phyloP scores from a whole-genome alignment of 2,888 invertebrate genomes.

The Horisme vitalbata region DNA sequence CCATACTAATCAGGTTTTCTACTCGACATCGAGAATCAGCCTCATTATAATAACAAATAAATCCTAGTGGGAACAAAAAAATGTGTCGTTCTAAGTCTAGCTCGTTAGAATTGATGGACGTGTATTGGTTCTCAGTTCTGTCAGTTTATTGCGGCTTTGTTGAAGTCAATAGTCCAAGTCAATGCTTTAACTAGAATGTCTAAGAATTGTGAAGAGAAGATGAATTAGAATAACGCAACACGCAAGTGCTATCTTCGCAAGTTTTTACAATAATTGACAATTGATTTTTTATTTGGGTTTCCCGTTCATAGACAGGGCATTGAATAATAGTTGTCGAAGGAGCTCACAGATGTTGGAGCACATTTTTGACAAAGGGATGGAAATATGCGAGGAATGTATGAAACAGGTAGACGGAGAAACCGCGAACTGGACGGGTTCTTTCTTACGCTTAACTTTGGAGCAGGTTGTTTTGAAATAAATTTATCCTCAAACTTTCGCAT shows the following conservation, averaged over 20 bases:
- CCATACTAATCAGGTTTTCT: conserved; percentile 30
- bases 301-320: conserved; percentile 12
- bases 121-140: conserved; percentile 12
- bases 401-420: conserved; percentile 44
- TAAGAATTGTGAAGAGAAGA: conserved; percentile 1
- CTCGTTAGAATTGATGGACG: conserved; percentile 31
- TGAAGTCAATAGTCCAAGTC: conserved; percentile 10
- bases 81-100: conserved; percentile 32
- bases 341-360: conserved; percentile 14
- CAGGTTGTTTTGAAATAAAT: no score
- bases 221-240: conserved; percentile 3
- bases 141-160: conserved; percentile 16
- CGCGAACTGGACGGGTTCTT: conserved; percentile 34
- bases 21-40: conserved; percentile 19
- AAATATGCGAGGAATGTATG: conserved; percentile 47
- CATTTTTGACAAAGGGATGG: conserved; percentile 16
- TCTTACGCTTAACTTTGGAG: conserved; percentile 2
- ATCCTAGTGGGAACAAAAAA: conserved; percentile 32
- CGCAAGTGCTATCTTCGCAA: conserved; percentile 20
- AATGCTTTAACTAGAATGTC: conserved; percentile 14
- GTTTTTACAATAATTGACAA: conserved; percentile 13
- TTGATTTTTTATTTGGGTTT: conserved; percentile 15
- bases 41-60: conserved; percentile 46
- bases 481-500: no score
- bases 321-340: conserved; percentile 18